These are phyloP conservation scores for Adelphocoris suturalis DNA, from an alignment of 2,888 invertebrate species.

Conservation along the genomic window DNA sequence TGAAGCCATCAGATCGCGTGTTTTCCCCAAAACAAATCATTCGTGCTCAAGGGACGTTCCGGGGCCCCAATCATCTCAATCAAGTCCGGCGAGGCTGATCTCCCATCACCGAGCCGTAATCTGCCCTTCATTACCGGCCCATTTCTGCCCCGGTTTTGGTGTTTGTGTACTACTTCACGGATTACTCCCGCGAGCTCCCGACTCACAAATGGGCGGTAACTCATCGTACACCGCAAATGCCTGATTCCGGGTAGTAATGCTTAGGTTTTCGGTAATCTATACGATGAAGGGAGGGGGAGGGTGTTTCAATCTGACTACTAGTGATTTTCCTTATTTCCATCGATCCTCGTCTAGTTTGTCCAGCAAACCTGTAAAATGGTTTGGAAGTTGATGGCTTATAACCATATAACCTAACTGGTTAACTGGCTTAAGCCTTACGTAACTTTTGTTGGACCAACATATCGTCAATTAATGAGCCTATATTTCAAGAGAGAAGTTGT, in stretches of 20 bases:
- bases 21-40: slow-evolving; percentile 47
- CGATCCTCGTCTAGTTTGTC: neutral
- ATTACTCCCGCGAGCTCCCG: slow-evolving; percentile 24
- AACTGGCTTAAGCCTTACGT: no score
- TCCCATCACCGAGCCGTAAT: slow-evolving; percentile 41
- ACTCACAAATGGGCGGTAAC: slow-evolving; percentile 24
- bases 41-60: slow-evolving; percentile 52
- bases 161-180: slow-evolving; percentile 36
- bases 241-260: slow-evolving; percentile 3
- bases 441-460: no score
- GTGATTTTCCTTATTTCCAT: neutral
- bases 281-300: neutral
- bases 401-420: no score
- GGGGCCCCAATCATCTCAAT: slow-evolving; percentile 49
- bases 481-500: no score
- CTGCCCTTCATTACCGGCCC: slow-evolving; percentile 45
- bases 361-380: no score
- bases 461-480: no score
- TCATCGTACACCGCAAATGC: slow-evolving; percentile 7
- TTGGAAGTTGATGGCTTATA: no score
- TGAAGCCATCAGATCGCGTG: slow-evolving; percentile 52
- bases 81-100: slow-evolving; percentile 35
- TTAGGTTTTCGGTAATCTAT: neutral
- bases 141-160: slow-evolving; percentile 21
- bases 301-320: slow-evolving; percentile 11